Conservation (phyloP, 2,797 vertebrate genomes). For the Enteromius radiatus region DNA sequence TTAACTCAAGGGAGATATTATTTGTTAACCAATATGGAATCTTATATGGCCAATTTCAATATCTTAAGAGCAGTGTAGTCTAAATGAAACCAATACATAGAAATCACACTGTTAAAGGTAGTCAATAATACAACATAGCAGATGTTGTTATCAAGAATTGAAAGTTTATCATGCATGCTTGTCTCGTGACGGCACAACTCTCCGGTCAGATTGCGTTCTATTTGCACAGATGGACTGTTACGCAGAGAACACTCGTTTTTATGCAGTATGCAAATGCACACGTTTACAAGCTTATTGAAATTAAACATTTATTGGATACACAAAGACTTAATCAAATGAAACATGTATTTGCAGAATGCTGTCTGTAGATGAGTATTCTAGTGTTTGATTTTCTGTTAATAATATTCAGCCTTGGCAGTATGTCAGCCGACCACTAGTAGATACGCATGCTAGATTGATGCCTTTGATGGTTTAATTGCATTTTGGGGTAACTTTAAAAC, state of each 20-base stretch:
- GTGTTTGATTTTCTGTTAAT: too few relatives aligned
- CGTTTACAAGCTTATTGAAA: neutral
- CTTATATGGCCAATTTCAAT: too few relatives aligned
- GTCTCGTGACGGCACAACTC: too few relatives aligned
- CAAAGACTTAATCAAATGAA: neutral
- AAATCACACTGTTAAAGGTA: neutral
- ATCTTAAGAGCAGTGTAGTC: too few relatives aligned
- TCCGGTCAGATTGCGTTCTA: neutral
- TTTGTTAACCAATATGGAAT: too few relatives aligned
- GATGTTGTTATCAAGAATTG: neutral
- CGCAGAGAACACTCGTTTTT: too few relatives aligned
- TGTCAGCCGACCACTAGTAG: neutral
- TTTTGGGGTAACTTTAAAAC: neutral
- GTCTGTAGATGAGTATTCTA: too few relatives aligned
- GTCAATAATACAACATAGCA: neutral
- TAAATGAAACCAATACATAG: neutral
- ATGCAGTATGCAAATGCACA: too few relatives aligned
- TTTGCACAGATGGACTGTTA: neutral
- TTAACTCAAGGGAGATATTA: too few relatives aligned
- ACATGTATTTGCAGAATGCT: too few relatives aligned
- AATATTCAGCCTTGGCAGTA: neutral
- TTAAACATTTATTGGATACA: neutral
- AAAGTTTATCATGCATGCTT: too few relatives aligned
- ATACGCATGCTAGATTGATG: neutral
- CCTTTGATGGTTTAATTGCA: neutral